A percentile compares a stretch with the other conserved stretches of the same genome.
Conservation (phyloP, 2,113 vertebrate genomes). For the Hippopotamus amphibius region DNA sequence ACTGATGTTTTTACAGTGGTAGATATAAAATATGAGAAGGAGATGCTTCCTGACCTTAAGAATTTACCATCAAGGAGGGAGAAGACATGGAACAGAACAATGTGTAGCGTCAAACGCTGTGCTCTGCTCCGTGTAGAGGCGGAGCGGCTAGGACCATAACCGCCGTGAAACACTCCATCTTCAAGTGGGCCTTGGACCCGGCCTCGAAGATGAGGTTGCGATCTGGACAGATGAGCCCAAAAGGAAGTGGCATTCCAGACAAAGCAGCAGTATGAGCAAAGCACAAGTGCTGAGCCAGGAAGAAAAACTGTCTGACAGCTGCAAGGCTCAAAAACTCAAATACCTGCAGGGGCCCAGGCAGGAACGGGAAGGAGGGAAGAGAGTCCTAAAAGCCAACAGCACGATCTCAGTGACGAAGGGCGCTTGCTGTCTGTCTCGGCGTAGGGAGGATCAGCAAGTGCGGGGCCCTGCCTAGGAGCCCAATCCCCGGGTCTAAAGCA, state of each 20-base stretch:
- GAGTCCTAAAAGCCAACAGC: neutral
- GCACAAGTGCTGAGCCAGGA: neutral
- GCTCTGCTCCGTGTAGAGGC: neutral
- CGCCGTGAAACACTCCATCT: too few relatives aligned
- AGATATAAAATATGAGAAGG: neutral
- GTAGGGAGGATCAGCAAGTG: neutral
- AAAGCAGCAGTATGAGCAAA: neutral
- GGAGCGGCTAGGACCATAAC: rapidly evolving
- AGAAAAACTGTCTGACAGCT: constrained; percentile 47
- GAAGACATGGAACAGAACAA: neutral
- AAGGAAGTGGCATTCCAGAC: constrained; percentile 22
- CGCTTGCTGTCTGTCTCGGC: rapidly evolving
- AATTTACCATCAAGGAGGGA: neutral
- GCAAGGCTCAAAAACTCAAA: neutral
- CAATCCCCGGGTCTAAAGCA: neutral
- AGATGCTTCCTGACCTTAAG: neutral
- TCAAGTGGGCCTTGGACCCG: neutral
- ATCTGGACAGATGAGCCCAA: neutral
- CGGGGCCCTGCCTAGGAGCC: neutral
- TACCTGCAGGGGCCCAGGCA: neutral
- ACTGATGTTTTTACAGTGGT: neutral
- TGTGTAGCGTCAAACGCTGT: rapidly evolving
- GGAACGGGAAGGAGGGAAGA: neutral
- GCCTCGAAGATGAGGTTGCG: neutral
- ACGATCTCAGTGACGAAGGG: neutral